Evolutionary conservation across 1,140 invertebrate species (phyloP), one percentile per base, ranked within the genome.

Genomic region (Chymomyza costata): DNA sequence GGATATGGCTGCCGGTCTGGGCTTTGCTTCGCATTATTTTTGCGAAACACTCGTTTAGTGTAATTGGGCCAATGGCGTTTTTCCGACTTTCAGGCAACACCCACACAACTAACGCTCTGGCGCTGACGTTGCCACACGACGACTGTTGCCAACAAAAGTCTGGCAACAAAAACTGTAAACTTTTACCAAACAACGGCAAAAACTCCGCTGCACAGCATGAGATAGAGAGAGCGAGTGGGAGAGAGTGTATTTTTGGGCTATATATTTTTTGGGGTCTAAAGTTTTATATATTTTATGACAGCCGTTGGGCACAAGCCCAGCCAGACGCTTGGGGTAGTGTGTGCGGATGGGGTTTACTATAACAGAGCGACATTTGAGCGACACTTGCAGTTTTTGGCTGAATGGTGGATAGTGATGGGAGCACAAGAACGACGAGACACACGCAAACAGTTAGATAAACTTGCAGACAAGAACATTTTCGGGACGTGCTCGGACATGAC

Each of bases 1-100:
- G n/a, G n/a, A n/a, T n/a, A n/a, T n/a, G n/a, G n/a, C n/a, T n/a
- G n/a, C n/a, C n/a, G n/a, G n/a, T n/a, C n/a, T n/a, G n/a, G n/a
- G n/a, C n/a, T n/a, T 6, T 13, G 19, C 16, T 45, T 60, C n/a
- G 41, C 53, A 57, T 57, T 34, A 34, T 34, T 34, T 34, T 73
- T 71, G 71, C 66, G 67, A 78, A 80, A 78, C 71, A 78, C 63
- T 78, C 71, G 71, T 80, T 78, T 71, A 80, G 73, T 78, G 73
- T 78, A 78, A 78, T 78, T 78, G 71, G 71, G 71, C 71, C 71
- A 78, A 78, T 78, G 71, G 71, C 71, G 63, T 66, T 76, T 48
- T 25, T 25, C 21, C 62, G 37, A 64, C 63, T 67, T 60, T 66
- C 58, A 66, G 62, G 2, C 62, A 66, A 67, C 8, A 34, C 32